Evolutionary conservation across 2,888 invertebrate species (phyloP), one percentile per base, ranked within the genome.

Genomic region (Oscheius sp.): DNA sequence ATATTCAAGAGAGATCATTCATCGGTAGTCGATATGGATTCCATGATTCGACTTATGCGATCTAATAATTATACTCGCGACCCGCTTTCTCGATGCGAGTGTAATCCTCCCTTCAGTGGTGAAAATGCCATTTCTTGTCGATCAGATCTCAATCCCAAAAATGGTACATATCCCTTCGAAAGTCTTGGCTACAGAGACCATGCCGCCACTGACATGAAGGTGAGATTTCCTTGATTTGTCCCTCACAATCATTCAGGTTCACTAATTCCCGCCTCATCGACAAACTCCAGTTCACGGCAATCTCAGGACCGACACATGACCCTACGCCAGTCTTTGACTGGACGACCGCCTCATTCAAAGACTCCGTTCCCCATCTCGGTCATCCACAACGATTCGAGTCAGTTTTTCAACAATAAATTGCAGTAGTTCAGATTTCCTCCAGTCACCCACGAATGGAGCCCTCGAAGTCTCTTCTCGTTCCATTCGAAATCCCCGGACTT

Each of bases 261-360:
- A 88, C 89, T 9, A 84, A 80, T 63, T 78, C 72, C 29, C 56
- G 73, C 5, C 72, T 89, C 46, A 84, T 85, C 41, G 75, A 83
- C 63, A 77, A 76, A 3, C 89, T 90, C 84, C 89, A 91, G 82
- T 92, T 93, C 89, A 85, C 92, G 0, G 91, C 92, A 3, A 90
- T 92, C 16, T 87, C 89, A 66, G 91, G 91, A 74, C 91, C 91
- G 6, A 91, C 93, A 0, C 90, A 91, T 88, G 90, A 92, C 64
- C 88, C 89, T 16, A 89, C 92, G 46, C 93, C 93, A 58, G 92
- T 93, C 0, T 94, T 94, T 89, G 91, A 92, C 84, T 94, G 94
- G 94, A 92, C 92, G 53, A 91, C 91, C 59, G 92, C 92, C 72
- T 92, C 91, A 73, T 93, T 93, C 84, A 90, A 90, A 56, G 72